phyloP scores from a whole-genome alignment of 2,888 invertebrate genomes.

The Blomia tropicalis region DNA sequence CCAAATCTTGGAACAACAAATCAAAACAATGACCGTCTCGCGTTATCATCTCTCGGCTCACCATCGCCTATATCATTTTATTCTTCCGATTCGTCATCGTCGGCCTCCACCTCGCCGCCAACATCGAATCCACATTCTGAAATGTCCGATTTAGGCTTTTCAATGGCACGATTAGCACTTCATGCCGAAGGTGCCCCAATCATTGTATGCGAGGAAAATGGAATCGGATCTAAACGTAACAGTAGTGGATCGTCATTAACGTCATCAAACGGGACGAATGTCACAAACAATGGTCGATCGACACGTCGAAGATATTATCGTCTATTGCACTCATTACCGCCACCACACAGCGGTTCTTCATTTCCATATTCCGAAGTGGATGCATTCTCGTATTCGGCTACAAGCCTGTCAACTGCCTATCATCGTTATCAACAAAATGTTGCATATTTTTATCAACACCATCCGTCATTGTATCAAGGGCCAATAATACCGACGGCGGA shows the following conservation, averaged over 20 bases:
- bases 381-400: not conserved
- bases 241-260: not conserved
- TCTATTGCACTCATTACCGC: not conserved
- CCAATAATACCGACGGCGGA: not conserved
- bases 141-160: conserved; percentile 11
- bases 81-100: not conserved
- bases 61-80: not conserved
- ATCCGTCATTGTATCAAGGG: conserved; percentile 5
- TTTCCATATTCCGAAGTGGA: conserved; percentile 6
- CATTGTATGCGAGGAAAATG: conserved; percentile 12
- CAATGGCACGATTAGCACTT: conserved; percentile 12
- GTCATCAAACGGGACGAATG: not conserved
- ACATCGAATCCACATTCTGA: not conserved
- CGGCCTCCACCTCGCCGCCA: not conserved
- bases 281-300: not conserved
- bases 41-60: not conserved
- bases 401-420: conserved; percentile 8
- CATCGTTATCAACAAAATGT: conserved; percentile 8
- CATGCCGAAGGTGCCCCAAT: conserved; percentile 20
- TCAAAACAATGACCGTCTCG: not conserved
- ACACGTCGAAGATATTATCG: conserved; percentile 24
- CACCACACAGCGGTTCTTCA: not conserved
- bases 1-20: not conserved
- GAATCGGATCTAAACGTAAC: not conserved
- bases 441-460: conserved; percentile 1